Conservation (phyloP, 2,113 vertebrate genomes). For the Elachura formosa region DNA sequence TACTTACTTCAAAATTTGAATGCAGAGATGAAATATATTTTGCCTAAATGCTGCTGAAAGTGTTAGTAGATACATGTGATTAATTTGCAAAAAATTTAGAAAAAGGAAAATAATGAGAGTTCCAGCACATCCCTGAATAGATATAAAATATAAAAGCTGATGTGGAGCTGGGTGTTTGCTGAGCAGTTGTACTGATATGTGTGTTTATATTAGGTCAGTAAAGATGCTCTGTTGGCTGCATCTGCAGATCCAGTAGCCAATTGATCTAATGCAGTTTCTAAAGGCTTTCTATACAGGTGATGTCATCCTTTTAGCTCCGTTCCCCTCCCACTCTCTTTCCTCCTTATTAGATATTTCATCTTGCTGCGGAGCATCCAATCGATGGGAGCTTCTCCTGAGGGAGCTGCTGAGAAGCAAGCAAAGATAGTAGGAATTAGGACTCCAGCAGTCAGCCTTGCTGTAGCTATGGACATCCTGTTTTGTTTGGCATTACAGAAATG, state of each 20-base stretch:
- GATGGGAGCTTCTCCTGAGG: conserved; percentile 82
- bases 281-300: conserved; percentile 82
- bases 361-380: conserved; percentile 89
- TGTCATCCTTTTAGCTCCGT: conserved; percentile 86
- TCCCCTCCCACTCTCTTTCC: conserved; percentile 87
- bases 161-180: conserved; percentile 34
- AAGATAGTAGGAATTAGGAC: conserved; percentile 75
- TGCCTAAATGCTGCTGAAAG: neutral
- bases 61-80: neutral
- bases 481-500: conserved; percentile 50
- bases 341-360: conserved; percentile 91
- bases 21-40: conserved; percentile 14
- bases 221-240: conserved; percentile 80
- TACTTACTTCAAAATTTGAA: neutral
- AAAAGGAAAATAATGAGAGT: neutral
- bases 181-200: conserved; percentile 22
- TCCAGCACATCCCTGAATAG: neutral
- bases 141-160: conserved; percentile 6
- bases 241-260: conserved; percentile 85
- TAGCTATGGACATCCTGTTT: conserved; percentile 67
- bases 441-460: conserved; percentile 66
- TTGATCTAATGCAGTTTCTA: conserved; percentile 94
- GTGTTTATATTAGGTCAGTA: conserved; percentile 76
- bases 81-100: neutral
- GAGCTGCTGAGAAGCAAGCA: conserved; percentile 78